phyloP scores from a whole-genome alignment of 35 echinoderm and acorn worm species.

The Nesometra sesokonis region DNA sequence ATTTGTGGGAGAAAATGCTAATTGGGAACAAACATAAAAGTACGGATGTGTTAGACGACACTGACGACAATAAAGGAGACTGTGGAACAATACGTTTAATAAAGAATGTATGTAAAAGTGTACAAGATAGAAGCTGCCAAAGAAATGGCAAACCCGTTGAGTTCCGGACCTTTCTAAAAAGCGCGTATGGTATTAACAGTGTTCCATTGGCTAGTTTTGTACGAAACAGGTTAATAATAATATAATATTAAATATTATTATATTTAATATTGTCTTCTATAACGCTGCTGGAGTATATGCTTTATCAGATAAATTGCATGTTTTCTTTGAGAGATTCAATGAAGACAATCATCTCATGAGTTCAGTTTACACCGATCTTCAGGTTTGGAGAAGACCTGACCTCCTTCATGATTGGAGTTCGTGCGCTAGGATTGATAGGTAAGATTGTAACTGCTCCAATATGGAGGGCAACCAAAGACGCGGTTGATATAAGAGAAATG shows the following conservation, averaged over 20 bases:
- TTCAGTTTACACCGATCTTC: too few relatives aligned
- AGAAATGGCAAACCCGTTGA: constrained; percentile 34
- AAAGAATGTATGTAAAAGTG: constrained; percentile 29
- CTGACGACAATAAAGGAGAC: constrained; percentile 22
- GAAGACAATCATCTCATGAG: too few relatives aligned
- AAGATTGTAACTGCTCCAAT: background rate
- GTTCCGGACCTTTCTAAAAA: constrained; percentile 31
- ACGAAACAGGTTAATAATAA: constrained; percentile 58
- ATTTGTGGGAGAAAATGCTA: constrained; percentile 37
- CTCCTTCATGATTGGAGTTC: background rate
- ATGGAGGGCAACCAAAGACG: background rate
- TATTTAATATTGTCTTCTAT: constrained; percentile 69
- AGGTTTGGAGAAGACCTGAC: too few relatives aligned
- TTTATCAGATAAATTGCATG: constrained; percentile 2
- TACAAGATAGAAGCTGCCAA: constrained; percentile 28
- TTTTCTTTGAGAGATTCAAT: constrained; percentile 13
- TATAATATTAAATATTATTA: too few relatives aligned
- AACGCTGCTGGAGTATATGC: constrained; percentile 54
- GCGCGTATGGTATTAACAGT: background rate
- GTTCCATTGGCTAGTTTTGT: constrained; percentile 45
- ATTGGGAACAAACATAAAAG: constrained; percentile 15
- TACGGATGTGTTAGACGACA: background rate
- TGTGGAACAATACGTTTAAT: constrained; percentile 51
- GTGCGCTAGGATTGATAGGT: background rate
- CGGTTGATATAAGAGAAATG: background rate